Evolutionary conservation across 2,797 vertebrate species (phyloP).

Genomic region (Orestias chungarensis): DNA sequence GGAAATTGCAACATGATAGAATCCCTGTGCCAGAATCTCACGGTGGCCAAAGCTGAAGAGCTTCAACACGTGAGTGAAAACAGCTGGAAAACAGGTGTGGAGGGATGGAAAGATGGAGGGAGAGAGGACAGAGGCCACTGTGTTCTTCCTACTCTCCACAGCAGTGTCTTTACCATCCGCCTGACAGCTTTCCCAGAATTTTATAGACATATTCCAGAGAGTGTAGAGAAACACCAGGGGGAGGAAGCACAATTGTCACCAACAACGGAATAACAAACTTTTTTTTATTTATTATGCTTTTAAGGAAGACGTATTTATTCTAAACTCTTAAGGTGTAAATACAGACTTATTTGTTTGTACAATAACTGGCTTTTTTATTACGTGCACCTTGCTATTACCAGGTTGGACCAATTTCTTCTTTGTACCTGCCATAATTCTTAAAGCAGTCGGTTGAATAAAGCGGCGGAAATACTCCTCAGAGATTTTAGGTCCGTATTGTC

Average conservation of each 20-base stretch:
- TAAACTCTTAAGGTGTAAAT: neutral
- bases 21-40: conserved; percentile 7
- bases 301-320: neutral
- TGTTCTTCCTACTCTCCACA: conserved; percentile 9
- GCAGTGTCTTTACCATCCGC: conserved; percentile 18
- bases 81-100: conserved; percentile 28
- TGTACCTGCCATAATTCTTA: no score
- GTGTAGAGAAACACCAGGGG: neutral
- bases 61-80: conserved; percentile 42
- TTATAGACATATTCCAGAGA: neutral
- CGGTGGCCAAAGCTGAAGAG: conserved; percentile 30
- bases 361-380: neutral
- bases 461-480: no score
- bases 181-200: neutral
- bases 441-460: no score
- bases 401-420: no score
- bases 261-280: neutral
- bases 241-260: neutral
- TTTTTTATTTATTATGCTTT: neutral
- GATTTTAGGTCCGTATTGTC: no score
- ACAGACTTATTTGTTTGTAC: neutral
- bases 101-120: neutral
- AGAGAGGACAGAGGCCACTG: neutral
- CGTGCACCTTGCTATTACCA: neutral
- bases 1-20: conserved; percentile 11